Evolutionary conservation across 1,140 invertebrate genomes (phyloP), one percentile per base, ranked within the genome.

Genomic region (Drosophila azteca): DNA sequence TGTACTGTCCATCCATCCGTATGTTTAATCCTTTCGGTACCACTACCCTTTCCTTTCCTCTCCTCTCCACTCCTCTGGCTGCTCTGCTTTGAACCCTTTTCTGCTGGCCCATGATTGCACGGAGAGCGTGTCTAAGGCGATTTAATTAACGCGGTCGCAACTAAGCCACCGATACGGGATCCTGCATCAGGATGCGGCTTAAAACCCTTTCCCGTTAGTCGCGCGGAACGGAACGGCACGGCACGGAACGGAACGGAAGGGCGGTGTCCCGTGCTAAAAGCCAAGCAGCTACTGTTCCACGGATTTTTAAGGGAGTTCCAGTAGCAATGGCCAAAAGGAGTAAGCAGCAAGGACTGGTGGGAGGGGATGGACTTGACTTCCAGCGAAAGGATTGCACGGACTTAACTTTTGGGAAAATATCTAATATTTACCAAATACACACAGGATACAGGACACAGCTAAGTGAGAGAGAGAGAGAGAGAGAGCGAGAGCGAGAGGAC

Each of bases 101-200:
- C 59, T n/a, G 52, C 35, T 13, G 35, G 58, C 70, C 63, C 60
- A 71, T 72, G 57, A 65, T 61, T 70, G 67, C 41, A 55, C 45
- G 55, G 54, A 48, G 62, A 90, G 88, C 88, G 88, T 90, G 77
- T 81, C 88, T 73, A 90, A 90, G 65, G 79, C 74, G 88, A 90
- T 90, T 90, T 88, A 90, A 90, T 90, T 90, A 88, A 88, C 83
- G 83, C 88, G 88, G 88, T 90, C 59, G 77, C 65, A 70, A 73
- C 79, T 77, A 87, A 88, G 74, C 71, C 66, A 55, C 67, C 45
- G 59, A 55, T 52, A 31, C 35, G 11, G 46, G 11, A 58, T 58
- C 55, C 48, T 24, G 20, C n/a, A 64, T 49, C 46, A 76, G 45
- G 43, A 58, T 58, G 7, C 15, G 66, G 62, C 51, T 53, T 74